These are phyloP conservation scores for Burhinus bistriatus DNA, from an alignment of 2,113 vertebrate species.

Conservation along the genomic window DNA sequence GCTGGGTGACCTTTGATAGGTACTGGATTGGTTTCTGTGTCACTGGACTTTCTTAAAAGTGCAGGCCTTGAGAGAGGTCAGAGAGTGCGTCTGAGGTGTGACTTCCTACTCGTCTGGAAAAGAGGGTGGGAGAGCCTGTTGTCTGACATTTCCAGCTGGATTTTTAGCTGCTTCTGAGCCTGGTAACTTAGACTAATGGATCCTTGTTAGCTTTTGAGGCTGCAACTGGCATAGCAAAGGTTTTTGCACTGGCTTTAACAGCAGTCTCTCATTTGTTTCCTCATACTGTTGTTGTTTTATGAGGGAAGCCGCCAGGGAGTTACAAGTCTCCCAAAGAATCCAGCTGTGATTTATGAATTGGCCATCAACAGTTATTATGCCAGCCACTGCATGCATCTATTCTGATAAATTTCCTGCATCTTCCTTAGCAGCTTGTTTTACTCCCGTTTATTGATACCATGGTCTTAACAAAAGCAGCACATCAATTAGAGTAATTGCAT, in stretches of 20 bases:
- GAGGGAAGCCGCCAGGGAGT: neutral
- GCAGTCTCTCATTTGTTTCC: slow-evolving; percentile 16
- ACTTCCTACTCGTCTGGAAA: neutral
- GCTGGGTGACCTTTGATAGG: neutral
- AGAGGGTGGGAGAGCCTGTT: neutral
- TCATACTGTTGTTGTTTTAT: slow-evolving; percentile 29
- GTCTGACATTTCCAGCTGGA: neutral
- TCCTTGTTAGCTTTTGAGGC: neutral
- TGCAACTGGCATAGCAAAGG: neutral
- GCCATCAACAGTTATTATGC: slow-evolving; percentile 55
- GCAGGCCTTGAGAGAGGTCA: neutral
- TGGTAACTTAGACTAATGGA: neutral
- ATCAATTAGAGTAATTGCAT: slow-evolving; percentile 44
- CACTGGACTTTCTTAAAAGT: neutral
- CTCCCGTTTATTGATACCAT: slow-evolving; percentile 29
- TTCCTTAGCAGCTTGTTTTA: slow-evolving; percentile 52
- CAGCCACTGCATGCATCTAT: slow-evolving; percentile 14
- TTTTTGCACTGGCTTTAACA: neutral
- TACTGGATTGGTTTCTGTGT: neutral
- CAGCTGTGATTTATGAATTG: slow-evolving; percentile 62
- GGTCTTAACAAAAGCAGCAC: slow-evolving; percentile 54
- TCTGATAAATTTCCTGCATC: slow-evolving; percentile 45
- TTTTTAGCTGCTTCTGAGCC: neutral
- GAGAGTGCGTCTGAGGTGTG: neutral
- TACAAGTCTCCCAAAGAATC: slow-evolving; percentile 46